These are phyloP conservation scores for Drosophila atripex DNA, from an alignment of 2,888 invertebrate species.

Conservation along the genomic window DNA sequence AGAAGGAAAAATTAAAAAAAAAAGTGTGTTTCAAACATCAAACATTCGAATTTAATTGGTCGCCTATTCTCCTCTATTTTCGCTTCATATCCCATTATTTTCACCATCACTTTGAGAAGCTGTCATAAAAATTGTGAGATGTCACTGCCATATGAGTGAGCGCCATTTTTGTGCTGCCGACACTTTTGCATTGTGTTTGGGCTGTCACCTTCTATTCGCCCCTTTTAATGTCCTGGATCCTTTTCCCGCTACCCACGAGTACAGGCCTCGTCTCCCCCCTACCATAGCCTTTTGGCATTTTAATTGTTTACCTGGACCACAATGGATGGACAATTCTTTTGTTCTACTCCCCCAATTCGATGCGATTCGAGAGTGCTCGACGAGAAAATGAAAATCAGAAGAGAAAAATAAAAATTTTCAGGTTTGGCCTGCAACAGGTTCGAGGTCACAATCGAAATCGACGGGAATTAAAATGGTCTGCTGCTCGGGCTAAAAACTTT, in stretches of 20 bases:
- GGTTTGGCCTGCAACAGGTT: slow-evolving; percentile 32
- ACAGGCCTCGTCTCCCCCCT: background rate
- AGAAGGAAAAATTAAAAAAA: background rate
- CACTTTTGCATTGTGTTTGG: slow-evolving; percentile 22
- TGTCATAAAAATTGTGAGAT: slow-evolving; percentile 75
- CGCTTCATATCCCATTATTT: background rate
- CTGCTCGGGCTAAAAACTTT: background rate
- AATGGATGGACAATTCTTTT: slow-evolving; percentile 32
- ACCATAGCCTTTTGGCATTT: slow-evolving; percentile 37
- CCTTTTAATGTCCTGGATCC: slow-evolving; percentile 15
- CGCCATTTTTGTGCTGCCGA: slow-evolving; percentile 51
- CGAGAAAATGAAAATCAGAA: slow-evolving; percentile 4
- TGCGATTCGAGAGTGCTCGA: slow-evolving; percentile 21
- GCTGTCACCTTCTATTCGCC: slow-evolving; percentile 41
- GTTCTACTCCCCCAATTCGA: slow-evolving; percentile 21
- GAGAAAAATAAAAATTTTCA: slow-evolving; percentile 24
- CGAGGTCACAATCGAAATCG: slow-evolving; percentile 4
- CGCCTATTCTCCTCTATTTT: slow-evolving; percentile 2
- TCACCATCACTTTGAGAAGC: slow-evolving; percentile 35
- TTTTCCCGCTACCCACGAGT: background rate
- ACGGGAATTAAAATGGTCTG: slow-evolving; percentile 8
- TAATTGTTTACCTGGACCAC: slow-evolving; percentile 44
- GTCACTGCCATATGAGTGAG: slow-evolving; percentile 56
- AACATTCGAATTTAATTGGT: background rate
- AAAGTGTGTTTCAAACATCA: slow-evolving; percentile 12